Evolutionary conservation across 2,888 invertebrate genomes (phyloP), one percentile per base, ranked within the genome.

Genomic region (Brachypalpus laphriformis): DNA sequence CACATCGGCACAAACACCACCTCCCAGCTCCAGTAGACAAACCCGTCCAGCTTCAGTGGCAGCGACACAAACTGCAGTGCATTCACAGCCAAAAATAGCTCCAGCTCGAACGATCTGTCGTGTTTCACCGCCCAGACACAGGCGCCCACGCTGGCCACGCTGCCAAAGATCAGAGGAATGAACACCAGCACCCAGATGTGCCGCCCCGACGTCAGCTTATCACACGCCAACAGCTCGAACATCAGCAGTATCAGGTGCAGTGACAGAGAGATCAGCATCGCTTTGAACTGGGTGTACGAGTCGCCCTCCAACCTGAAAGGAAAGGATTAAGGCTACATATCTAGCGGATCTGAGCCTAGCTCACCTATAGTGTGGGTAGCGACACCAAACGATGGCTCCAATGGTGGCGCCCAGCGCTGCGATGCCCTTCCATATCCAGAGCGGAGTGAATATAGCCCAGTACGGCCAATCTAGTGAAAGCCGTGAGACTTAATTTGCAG

Each of bases 101-200:
- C 99, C 80, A 92, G 74, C 94, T 99, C 99, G 93, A 98, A 99
- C 22, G 98, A 97, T 75, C 99, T 95, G 91, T 99, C 99, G 92
- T 99, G 98, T 93, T 99, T 98, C 16, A 99, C 97, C 61, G 99
- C 98, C 99, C 99, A 99, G 89, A 99, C 97, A 91, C 96, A 98
- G 83, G 99, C 97, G 59, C 98, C 98, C 89, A 99, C 98, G 75
- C 99, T 98, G 40, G 99, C 96, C 88, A 99, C 96, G 86, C 98
- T 98, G 90, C 99, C 97, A 92, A 98, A 98, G 91, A 99, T 97
- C 87, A 99, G 93, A 8, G 99, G 99, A 92, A 98, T 97, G 92
- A 99, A 97, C 89, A 97, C 97, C 87, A 97, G 93, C 89, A 97
- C 97, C 98, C 98, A 98, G 8, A 85, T 71, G 25, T 91, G 90